These are phyloP conservation scores for Drosophila quadrilineata DNA, from an alignment of 1,140 invertebrate genomes.

Conservation along the genomic window DNA sequence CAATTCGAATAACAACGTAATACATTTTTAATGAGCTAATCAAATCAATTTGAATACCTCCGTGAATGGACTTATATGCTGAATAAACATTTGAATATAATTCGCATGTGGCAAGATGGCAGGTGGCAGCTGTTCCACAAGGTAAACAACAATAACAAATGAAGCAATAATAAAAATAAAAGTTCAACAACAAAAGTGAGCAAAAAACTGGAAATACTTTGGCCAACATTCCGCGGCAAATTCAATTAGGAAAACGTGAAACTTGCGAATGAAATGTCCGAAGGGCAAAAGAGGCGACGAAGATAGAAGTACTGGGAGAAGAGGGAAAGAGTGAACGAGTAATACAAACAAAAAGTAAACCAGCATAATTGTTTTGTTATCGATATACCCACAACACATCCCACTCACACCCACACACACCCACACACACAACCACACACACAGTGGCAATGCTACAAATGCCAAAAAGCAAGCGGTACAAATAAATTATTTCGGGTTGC, in stretches of 20 bases:
- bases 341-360: conserved; percentile 58
- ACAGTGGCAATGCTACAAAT: conserved; percentile 7
- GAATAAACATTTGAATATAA: not conserved
- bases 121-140: conserved; percentile 20
- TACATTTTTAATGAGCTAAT: conserved; percentile 30
- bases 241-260: conserved; percentile 62
- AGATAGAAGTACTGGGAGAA: not conserved
- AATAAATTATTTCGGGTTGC: conserved; percentile 72
- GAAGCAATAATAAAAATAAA: not conserved
- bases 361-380: conserved; percentile 75
- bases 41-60: conserved; percentile 23
- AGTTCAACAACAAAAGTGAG: not conserved
- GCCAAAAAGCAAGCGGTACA: conserved; percentile 39
- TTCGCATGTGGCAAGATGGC: not conserved
- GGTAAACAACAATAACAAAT: not conserved
- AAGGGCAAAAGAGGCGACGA: conserved; percentile 31
- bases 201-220: not conserved
- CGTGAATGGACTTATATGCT: conserved; percentile 9
- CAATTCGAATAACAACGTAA: conserved; percentile 19
- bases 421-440: not conserved
- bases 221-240: conserved; percentile 48
- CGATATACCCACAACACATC: conserved; percentile 31
- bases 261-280: conserved; percentile 40
- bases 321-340: conserved; percentile 16
- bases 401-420: conserved; percentile 27